Conservation (phyloP, 2,888 invertebrate species). For the Trissolcus brochymenae region DNA sequence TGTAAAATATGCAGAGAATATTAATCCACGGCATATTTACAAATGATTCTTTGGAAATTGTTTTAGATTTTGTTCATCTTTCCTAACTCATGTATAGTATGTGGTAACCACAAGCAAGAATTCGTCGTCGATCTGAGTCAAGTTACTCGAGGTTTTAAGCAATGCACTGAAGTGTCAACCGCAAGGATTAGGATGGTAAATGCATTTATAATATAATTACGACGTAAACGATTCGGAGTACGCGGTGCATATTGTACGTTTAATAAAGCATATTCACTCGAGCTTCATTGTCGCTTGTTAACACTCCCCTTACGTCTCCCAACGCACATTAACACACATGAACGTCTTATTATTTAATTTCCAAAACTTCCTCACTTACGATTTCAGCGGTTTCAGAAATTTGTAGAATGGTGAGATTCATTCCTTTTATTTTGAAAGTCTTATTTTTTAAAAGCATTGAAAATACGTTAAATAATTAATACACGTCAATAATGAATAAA, state of each 20-base stretch:
- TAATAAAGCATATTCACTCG: slow-evolving; percentile 69
- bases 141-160: slow-evolving; percentile 57
- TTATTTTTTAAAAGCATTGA: too few species aligned
- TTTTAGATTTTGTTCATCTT: slow-evolving; percentile 1
- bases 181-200: slow-evolving; percentile 63
- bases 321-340: slow-evolving; percentile 24
- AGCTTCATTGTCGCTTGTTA: slow-evolving; percentile 59
- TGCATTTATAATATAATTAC: slow-evolving; percentile 71
- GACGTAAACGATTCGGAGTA: slow-evolving; percentile 64
- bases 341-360: slow-evolving; percentile 27
- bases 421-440: not conserved
- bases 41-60: not conserved
- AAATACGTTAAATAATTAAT: too few species aligned
- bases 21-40: too few species aligned
- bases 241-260: slow-evolving; percentile 66
- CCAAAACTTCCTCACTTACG: too few species aligned
- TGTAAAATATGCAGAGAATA: too few species aligned
- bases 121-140: slow-evolving; percentile 55
- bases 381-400: too few species aligned
- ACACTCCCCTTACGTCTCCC: slow-evolving; percentile 60
- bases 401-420: too few species aligned
- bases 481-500: too few species aligned
- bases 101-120: slow-evolving; percentile 52
- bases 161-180: slow-evolving; percentile 60
- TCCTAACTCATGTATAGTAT: slow-evolving; percentile 15